phyloP scores from a whole-genome alignment of 2,888 invertebrate species.

The Chaitophorus viminalis region DNA sequence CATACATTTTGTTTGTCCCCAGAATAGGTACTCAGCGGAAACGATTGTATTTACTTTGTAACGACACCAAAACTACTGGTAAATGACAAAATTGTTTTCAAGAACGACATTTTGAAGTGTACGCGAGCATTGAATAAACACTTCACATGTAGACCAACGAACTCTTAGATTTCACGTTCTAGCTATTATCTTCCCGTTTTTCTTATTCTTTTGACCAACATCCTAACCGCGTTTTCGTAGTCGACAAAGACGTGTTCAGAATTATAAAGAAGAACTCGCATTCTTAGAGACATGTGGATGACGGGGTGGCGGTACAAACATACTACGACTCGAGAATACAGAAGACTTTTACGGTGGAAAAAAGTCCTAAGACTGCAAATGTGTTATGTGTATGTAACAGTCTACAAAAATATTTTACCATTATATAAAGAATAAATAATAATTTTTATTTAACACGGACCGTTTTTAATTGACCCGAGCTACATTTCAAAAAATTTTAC shows the following conservation, averaged over 20 bases:
- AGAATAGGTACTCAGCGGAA: background rate
- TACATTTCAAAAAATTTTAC: too few relatives aligned
- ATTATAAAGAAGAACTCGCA: constrained; percentile 15
- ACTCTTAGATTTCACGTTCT: constrained; percentile 17
- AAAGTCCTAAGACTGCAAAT: background rate
- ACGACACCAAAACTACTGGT: background rate
- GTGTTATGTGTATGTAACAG: background rate
- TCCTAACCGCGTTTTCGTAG: background rate
- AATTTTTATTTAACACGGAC: background rate
- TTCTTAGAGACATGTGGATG: constrained; percentile 23
- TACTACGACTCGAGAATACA: constrained; percentile 17
- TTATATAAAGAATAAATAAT: too few relatives aligned
- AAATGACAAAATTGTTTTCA: background rate
- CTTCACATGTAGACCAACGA: constrained; percentile 7
- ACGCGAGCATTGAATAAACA: constrained; percentile 5
- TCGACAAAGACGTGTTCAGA: constrained; percentile 32
- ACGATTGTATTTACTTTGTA: background rate
- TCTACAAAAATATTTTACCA: background rate
- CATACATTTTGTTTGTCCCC: background rate
- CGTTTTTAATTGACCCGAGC: background rate
- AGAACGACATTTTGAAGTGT: background rate
- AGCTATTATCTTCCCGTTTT: background rate
- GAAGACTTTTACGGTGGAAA: background rate
- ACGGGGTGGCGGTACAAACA: constrained; percentile 12
- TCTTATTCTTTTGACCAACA: constrained; percentile 17